These are phyloP conservation scores for Heterohyrax brucei DNA, from an alignment of 2,797 vertebrate genomes.

Conservation along the genomic window DNA sequence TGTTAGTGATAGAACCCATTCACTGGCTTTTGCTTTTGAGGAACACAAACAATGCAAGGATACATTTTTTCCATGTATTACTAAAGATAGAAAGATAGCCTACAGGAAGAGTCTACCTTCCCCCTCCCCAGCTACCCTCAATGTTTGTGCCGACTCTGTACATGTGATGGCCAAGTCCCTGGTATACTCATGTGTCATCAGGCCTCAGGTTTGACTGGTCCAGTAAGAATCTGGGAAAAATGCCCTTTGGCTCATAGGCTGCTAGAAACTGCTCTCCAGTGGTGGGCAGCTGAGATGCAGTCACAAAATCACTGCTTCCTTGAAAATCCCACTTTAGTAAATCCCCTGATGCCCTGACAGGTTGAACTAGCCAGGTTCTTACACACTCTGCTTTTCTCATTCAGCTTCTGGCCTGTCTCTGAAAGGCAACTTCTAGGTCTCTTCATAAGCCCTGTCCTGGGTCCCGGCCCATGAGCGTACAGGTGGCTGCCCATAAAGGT, in stretches of 20 bases:
- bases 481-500: neutral
- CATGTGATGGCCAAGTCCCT: too few relatives aligned
- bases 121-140: neutral
- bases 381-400: neutral
- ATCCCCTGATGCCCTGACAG: neutral
- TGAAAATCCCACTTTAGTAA: neutral
- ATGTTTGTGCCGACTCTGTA: neutral
- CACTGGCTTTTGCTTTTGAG: neutral
- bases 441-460: neutral
- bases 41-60: neutral
- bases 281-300: neutral
- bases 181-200: fast-evolving
- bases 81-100: neutral
- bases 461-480: neutral
- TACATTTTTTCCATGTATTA: neutral
- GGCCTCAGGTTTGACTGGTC: neutral
- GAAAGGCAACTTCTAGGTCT: neutral
- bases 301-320: neutral
- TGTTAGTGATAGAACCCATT: neutral
- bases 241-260: neutral
- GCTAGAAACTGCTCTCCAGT: neutral
- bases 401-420: neutral
- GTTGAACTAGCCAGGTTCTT: neutral
- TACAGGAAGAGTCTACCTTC: neutral
- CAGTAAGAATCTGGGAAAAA: neutral